Base-by-base conservation (phyloP, 2,113 vertebrate species). In the Sylvia atricapilla region DNA sequence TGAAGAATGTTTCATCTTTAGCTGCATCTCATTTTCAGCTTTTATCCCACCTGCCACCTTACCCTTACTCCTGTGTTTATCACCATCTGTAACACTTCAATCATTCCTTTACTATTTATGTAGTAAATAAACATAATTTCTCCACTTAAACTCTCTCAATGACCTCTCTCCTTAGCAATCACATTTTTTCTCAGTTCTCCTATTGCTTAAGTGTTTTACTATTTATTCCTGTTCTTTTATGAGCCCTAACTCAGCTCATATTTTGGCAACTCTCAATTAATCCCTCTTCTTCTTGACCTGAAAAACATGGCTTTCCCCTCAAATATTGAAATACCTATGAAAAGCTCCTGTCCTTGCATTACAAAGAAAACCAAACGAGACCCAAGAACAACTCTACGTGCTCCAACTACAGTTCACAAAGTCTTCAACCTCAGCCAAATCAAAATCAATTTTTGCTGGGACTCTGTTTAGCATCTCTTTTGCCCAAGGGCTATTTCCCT, bases 381-480 rank as follows among this genome's bases (percentile, higher is more conserved):
- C 89, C 91, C 93, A 90, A 94, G 87, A 93, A 43, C 75, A 93
- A 92, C 90, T 90, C 28, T 86, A 86, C 16, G 0, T 67, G 83
- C 90, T 96, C 90, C 93, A 92, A 53, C 64, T 92, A 0, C 78
- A 59, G 72, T 84, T 95, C 88, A 88, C 76, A 89, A 74, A 93
- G 47, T 85, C 79, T 90, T 88, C 72, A 47, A 46, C 76, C 85
- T 75, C 92, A 88, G 95, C 94, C 93, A 96, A 96, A 95, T 93
- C 82, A 89, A 95, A 94, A 97, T 90, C 95, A 95, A 41, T 96
- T 96, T 96, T 93, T 91, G 68, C 85, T 88, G 90, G 84, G 93
- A 86, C 92, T 94, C 78, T 49, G 85, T 88, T 95, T 93, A 96
- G 82, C 76, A 93, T 95, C 93, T 95, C 90, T 89, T 74, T 95